Percentiles rank a stretch among this genome's conserved stretches.
Conservation (phyloP, 2,888 invertebrate species). For the Acanthoscelides obtectus region DNA sequence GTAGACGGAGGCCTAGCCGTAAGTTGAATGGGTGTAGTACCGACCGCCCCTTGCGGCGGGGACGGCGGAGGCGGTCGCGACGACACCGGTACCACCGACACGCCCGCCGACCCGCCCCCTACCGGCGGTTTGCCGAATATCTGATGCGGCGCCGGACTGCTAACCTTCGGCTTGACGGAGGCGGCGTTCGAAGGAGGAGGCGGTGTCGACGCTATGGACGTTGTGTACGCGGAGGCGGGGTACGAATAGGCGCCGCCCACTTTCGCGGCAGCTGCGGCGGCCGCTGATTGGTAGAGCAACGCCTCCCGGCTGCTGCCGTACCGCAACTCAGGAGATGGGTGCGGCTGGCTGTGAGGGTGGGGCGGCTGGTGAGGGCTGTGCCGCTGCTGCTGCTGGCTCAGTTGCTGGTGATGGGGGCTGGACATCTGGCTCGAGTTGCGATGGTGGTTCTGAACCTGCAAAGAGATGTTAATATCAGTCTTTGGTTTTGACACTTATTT, state of each 20-base stretch:
- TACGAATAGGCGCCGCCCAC: neutral
- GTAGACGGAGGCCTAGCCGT: slow-evolving; percentile 52
- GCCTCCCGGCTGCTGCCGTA: slow-evolving; percentile 39
- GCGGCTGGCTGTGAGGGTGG: slow-evolving; percentile 43
- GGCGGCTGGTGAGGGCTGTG: slow-evolving; percentile 7
- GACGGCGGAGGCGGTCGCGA: slow-evolving; percentile 39
- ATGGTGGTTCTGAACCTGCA: slow-evolving; percentile 12
- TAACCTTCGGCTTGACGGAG: slow-evolving; percentile 59
- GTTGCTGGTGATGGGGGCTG: slow-evolving; percentile 45
- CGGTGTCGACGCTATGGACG: slow-evolving; percentile 36
- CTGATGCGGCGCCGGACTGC: slow-evolving; percentile 71
- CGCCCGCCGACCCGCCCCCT: slow-evolving; percentile 47
- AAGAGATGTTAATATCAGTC: neutral
- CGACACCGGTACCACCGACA: slow-evolving; percentile 54
- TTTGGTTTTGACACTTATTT: too few relatives aligned
- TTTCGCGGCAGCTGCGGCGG: slow-evolving; percentile 34
- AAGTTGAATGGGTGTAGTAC: slow-evolving; percentile 50
- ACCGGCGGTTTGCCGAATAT: slow-evolving; percentile 65
- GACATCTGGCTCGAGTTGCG: slow-evolving; percentile 39
- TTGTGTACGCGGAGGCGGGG: slow-evolving; percentile 38
- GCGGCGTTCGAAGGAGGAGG: neutral
- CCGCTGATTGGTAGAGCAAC: slow-evolving; percentile 32
- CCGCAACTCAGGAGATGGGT: slow-evolving; percentile 42
- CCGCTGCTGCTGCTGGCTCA: slow-evolving; percentile 26
- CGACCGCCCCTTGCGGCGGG: slow-evolving; percentile 1